Evolutionary conservation across 2,113 vertebrate species (phyloP).

Genomic region (Ictalurus furcatus): DNA sequence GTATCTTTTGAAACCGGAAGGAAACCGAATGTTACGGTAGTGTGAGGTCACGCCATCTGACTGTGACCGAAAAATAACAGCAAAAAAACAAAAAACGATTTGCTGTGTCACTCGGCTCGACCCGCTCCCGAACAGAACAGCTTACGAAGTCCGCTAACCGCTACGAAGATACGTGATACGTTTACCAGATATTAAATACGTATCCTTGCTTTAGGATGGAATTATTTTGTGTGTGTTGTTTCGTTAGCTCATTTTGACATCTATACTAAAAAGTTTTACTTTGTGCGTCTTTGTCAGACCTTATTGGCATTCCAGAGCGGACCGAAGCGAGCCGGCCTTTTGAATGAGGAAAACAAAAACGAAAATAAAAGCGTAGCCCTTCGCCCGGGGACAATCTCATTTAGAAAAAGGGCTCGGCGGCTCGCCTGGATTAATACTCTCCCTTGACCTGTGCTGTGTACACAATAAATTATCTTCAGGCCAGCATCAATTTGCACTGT

Average conservation of each 20-base stretch:
- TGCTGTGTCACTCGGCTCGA: not conserved
- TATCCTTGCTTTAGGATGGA: conserved; percentile 5
- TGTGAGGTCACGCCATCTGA: not conserved
- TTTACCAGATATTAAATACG: conserved; percentile 40
- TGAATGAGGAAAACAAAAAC: conserved; percentile 29
- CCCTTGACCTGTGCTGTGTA: conserved; percentile 38
- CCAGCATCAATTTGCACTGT: not conserved
- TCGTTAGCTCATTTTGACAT: conserved; percentile 34
- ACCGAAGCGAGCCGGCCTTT: conserved; percentile 3
- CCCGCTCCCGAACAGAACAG: conserved; percentile 13
- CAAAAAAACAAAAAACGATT: not conserved
- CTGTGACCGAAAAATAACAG: not conserved
- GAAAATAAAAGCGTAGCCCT: conserved; percentile 32
- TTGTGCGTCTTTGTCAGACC: conserved; percentile 21
- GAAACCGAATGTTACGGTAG: not conserved
- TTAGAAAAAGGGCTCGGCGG: conserved; percentile 42
- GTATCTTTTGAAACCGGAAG: too few species aligned
- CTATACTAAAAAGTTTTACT: not conserved
- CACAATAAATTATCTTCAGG: conserved; percentile 38
- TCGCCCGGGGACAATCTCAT: conserved; percentile 41
- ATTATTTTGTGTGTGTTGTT: conserved; percentile 7
- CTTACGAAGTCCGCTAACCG: not conserved
- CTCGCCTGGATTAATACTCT: conserved; percentile 47
- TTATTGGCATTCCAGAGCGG: conserved; percentile 34
- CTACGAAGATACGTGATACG: not conserved